Evolutionary conservation across 1,140 invertebrate species (phyloP).

Genomic region (Lasioglossum baleicum): DNA sequence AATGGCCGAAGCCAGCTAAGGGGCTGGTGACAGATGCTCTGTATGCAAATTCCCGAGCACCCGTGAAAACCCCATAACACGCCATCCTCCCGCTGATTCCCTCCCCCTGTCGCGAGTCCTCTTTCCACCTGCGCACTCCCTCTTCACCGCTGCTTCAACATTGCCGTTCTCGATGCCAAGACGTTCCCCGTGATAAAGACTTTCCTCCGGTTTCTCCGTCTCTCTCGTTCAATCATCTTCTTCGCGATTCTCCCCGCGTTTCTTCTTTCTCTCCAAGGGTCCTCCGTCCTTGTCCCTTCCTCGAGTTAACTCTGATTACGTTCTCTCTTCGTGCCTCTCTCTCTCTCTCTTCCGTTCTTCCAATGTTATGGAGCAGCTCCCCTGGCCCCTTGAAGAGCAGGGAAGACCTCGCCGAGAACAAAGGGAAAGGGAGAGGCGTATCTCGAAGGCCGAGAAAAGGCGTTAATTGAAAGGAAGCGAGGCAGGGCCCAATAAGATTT

Average conservation of each 20-base stretch:
- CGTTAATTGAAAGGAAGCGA: conserved; percentile 73
- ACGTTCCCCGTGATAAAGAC: conserved; percentile 67
- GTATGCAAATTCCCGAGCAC: conserved; percentile 78
- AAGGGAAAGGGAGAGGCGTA: conserved; percentile 61
- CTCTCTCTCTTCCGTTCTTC: background rate
- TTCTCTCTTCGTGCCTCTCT: background rate
- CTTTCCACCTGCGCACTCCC: conserved; percentile 54
- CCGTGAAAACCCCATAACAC: conserved; percentile 71
- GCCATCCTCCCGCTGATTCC: conserved; percentile 55
- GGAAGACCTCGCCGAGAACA: conserved; percentile 51
- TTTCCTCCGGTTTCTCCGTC: conserved; percentile 51
- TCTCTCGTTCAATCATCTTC: background rate
- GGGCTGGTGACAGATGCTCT: conserved; percentile 80
- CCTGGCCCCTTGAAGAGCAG: background rate
- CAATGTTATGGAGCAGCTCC: background rate
- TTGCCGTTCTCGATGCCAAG: conserved; percentile 53
- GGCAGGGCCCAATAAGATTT: conserved; percentile 61
- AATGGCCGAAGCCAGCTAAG: conserved; percentile 75
- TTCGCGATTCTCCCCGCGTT: background rate
- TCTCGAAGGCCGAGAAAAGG: conserved; percentile 60
- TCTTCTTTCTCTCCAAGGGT: background rate
- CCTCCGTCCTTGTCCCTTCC: background rate
- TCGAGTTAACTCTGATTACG: background rate
- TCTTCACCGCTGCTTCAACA: conserved; percentile 53
- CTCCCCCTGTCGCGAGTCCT: conserved; percentile 35